Evolutionary conservation across 2,888 invertebrate genomes (phyloP), one percentile per base, ranked within the genome.

Genomic region (Nymphalis polychloros): DNA sequence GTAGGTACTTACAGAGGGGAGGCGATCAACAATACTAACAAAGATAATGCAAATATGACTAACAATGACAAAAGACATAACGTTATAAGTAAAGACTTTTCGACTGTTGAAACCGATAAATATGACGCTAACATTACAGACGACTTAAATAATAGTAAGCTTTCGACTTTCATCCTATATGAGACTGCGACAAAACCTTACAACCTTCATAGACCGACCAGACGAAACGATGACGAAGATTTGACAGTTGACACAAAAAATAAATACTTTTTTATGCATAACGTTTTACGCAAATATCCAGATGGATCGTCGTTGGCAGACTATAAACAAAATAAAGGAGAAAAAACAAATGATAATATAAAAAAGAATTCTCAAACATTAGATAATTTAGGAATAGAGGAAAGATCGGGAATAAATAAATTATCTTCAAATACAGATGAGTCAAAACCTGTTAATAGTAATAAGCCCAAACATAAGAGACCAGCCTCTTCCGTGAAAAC

Each of bases 241-340:
- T 19, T 57, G 59, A 79, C 79, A 19, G 75, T 77, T 49, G 81
- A 81, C 65, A 75, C 77, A 48, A 84, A 77, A 53, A 80, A 79
- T 69, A 90, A 92, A 83, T 92, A 91, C 72, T 93, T 88, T 73
- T 93, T 90, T 70, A 82, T 91, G 31, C 84, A 84, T 61, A 93
- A 93, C 72, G 87, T 90, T 57, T 78, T 93, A 72, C 88, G 89
- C 64, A 91, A 89, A 82, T 90, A 90, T 76, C 78, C 86, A 52
- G 81, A 82, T 8, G 55, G 55, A 41, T 20, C 31, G 16, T 23
- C 35, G 20, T 41, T 57, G 35, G 74, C 73, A 1, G 57, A 69
- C 41, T 55, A 49, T 47, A 75, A 80, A 63, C 75, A 75, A 13
- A 80, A 81, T 49, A 77, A 86, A 70, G 85, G 90, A 80, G 88